Evolutionary conservation across 2,888 invertebrate genomes (phyloP).

Genomic region (Melinopterus prodromus): DNA sequence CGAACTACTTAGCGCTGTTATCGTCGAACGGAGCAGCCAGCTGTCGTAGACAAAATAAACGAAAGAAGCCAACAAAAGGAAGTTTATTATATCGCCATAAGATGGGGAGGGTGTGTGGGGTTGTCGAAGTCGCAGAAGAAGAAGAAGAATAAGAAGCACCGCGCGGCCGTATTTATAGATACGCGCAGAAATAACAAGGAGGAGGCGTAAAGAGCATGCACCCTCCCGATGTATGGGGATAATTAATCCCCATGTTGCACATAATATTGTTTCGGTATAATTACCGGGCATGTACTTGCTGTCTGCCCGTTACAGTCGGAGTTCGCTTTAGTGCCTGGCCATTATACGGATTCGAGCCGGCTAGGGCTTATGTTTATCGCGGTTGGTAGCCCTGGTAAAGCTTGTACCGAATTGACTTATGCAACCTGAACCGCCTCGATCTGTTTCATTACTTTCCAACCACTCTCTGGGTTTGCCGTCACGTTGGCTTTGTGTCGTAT

Average conservation of each 20-base stretch:
- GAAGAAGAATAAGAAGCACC: constrained; percentile 14
- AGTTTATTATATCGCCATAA: constrained; percentile 29
- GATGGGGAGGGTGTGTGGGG: constrained; percentile 6
- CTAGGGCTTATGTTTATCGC: constrained; percentile 42
- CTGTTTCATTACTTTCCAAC: constrained; percentile 40
- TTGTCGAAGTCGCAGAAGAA: constrained; percentile 11
- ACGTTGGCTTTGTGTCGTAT: not conserved
- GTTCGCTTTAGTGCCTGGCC: constrained; percentile 47
- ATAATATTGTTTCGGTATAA: constrained; percentile 62
- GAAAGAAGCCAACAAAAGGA: constrained; percentile 24
- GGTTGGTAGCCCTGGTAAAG: constrained; percentile 41
- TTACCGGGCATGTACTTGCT: constrained; percentile 59
- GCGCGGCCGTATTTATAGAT: constrained; percentile 33
- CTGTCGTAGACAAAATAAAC: constrained; percentile 25
- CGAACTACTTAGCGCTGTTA: constrained; percentile 24
- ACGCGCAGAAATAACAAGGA: constrained; percentile 41
- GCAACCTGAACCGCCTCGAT: constrained; percentile 35
- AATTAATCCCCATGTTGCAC: constrained; percentile 60
- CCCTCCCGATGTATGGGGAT: constrained; percentile 58
- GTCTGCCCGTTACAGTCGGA: constrained; percentile 52
- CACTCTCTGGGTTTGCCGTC: not conserved
- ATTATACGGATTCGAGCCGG: constrained; percentile 39
- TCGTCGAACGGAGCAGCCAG: constrained; percentile 10
- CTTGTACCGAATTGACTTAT: constrained; percentile 43
- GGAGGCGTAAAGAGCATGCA: constrained; percentile 44